These are phyloP conservation scores for Macrobrachium nipponense DNA, from an alignment of 1,140 invertebrate genomes.

Conservation along the genomic window DNA sequence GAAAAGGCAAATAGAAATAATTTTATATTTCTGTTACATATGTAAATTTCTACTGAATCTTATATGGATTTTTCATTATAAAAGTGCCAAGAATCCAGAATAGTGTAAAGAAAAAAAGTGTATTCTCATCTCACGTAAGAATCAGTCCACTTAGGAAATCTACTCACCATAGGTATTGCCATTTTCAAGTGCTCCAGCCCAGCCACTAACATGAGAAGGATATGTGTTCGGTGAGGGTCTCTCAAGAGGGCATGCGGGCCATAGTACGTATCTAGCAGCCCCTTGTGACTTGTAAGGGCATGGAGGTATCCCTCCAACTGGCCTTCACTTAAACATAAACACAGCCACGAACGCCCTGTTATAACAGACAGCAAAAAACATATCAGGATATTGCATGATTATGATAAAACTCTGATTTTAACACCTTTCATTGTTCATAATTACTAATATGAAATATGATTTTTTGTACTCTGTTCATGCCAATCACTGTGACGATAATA, in stretches of 20 bases:
- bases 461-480: neutral
- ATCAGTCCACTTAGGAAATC: neutral
- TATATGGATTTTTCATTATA: no score
- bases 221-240: conserved; percentile 51
- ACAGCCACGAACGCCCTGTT: conserved; percentile 57
- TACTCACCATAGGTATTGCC: conserved; percentile 49
- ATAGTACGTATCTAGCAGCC: conserved; percentile 45
- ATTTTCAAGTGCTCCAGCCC: conserved; percentile 57
- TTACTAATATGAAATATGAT: neutral
- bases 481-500: neutral
- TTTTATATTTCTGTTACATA: no score
- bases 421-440: neutral
- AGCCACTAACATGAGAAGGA: conserved; percentile 57
- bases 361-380: neutral
- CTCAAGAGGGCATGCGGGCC: conserved; percentile 50
- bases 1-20: neutral
- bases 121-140: neutral
- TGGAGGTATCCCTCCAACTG: conserved; percentile 56
- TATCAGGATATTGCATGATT: neutral
- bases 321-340: conserved; percentile 50
- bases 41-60: no score
- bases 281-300: conserved; percentile 36
- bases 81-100: no score
- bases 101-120: neutral
- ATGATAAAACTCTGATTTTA: neutral